Conservation (phyloP, 2,113 vertebrate species). For the Morphnarchus princeps region DNA sequence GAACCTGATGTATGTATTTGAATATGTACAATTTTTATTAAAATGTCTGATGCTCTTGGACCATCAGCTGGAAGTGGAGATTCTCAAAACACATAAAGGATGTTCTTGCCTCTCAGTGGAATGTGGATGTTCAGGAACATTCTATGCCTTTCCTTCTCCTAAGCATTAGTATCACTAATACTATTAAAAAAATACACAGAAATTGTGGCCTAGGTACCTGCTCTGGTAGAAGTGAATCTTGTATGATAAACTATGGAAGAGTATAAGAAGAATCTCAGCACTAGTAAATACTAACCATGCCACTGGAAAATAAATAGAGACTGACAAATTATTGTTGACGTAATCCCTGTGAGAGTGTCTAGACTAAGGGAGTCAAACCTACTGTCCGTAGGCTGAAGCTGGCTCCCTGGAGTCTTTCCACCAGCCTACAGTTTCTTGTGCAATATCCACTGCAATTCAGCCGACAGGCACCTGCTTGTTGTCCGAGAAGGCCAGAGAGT, state of each 20-base stretch:
- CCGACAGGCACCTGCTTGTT: slow-evolving; percentile 2
- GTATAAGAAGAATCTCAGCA: not conserved
- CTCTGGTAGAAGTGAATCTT: not conserved
- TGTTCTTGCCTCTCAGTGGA: not conserved
- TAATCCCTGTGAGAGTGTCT: slow-evolving; percentile 52
- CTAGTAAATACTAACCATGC: slow-evolving; percentile 37
- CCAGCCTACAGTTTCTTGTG: slow-evolving; percentile 55
- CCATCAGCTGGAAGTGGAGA: not conserved
- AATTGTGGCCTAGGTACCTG: not conserved
- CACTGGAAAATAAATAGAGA: slow-evolving; percentile 54
- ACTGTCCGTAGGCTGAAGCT: slow-evolving; percentile 48
- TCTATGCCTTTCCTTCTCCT: not conserved
- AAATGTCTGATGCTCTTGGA: not conserved
- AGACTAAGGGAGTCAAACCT: slow-evolving; percentile 58
- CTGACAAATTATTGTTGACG: slow-evolving; percentile 55
- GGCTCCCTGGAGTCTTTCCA: slow-evolving; percentile 55
- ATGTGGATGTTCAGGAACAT: not conserved
- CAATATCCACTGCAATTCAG: slow-evolving; percentile 27
- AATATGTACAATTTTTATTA: not conserved
- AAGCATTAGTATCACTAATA: not conserved
- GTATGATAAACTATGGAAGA: not conserved
- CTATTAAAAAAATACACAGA: not conserved
- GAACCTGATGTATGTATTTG: not conserved
- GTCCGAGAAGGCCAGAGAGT: not conserved
- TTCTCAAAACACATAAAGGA: not conserved